These are phyloP conservation scores for Drosophila ustulata DNA, from an alignment of 2,888 invertebrate genomes.

Conservation along the genomic window DNA sequence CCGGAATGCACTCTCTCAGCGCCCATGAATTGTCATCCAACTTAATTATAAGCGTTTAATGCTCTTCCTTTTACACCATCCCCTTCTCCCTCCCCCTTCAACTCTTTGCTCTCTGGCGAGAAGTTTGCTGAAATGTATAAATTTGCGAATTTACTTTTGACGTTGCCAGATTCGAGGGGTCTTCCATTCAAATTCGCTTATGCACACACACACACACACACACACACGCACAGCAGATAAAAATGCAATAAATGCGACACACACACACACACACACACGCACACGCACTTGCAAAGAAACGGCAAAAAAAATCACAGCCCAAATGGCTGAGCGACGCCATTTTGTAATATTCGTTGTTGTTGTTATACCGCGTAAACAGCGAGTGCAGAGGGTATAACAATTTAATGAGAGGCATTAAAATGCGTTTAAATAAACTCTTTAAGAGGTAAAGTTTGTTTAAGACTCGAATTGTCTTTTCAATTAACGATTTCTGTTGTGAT, in stretches of 20 bases:
- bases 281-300: neutral
- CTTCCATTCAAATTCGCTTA: constrained; percentile 46
- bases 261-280: constrained; percentile 10
- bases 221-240: neutral
- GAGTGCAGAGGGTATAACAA: neutral
- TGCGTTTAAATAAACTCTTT: too few species aligned
- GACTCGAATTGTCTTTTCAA: too few species aligned
- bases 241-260: constrained; percentile 9
- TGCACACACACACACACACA: neutral
- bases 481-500: too few species aligned
- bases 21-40: constrained; percentile 15
- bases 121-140: constrained; percentile 39
- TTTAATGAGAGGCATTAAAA: too few species aligned
- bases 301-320: constrained; percentile 46
- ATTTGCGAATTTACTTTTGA: constrained; percentile 50
- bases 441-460: too few species aligned
- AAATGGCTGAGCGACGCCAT: constrained; percentile 42
- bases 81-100: neutral
- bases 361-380: neutral
- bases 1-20: constrained; percentile 18
- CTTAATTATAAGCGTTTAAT: constrained; percentile 41
- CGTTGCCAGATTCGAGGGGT: constrained; percentile 27
- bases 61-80: constrained; percentile 3
- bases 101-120: neutral
- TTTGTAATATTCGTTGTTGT: constrained; percentile 33